Evolutionary conservation across 2,797 vertebrate genomes (phyloP), one percentile per base, ranked within the genome.

Genomic region (Pseudochaenichthys georgianus): DNA sequence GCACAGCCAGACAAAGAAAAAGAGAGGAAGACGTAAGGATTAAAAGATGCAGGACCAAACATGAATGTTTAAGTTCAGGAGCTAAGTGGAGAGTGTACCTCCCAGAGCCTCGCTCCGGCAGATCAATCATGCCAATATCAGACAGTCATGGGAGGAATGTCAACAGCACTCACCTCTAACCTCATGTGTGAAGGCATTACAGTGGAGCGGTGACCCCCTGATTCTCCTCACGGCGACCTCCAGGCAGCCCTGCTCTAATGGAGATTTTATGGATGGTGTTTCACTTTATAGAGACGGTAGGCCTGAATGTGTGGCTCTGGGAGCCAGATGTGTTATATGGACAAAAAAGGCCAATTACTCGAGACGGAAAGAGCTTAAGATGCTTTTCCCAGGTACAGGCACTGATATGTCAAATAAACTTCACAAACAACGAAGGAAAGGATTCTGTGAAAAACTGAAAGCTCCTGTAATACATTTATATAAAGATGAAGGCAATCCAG

Each of bases 261-360:
- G 91, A 94, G 91, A 90, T 92, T 93, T 94, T 93, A 92, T 92
- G 91, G 92, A 90, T 81, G 90, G 86, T 83, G 89, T 91, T 92
- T 89, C 87, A 89, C 89, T 93, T 91, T 91, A 93, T 90, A 85
- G 90, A 86, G 85, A 89, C 81, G 71, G 77, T 69, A 82, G 78
- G 77, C 58, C 76, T 77, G 79, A 85, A 72, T 53, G 70, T 45
- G 64, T 54, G 13, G 82, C 81, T 92, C 91, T 92, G 91, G 83
- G 82, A 91, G 80, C 91, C 91, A 93, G 90, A 93, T 91, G 90
- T 92, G 88, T 87, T 80, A 69, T 73, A 73, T 68, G 66, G 80
- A 82, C 73, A 75, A 85, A 83, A 74, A 42, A 67, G 77, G 84
- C 88, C 88, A 92, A 91, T 91, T 91, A 91, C 84, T 68, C 34